Conservation (phyloP, 2,113 vertebrate genomes). For the Saguinus midas region DNA sequence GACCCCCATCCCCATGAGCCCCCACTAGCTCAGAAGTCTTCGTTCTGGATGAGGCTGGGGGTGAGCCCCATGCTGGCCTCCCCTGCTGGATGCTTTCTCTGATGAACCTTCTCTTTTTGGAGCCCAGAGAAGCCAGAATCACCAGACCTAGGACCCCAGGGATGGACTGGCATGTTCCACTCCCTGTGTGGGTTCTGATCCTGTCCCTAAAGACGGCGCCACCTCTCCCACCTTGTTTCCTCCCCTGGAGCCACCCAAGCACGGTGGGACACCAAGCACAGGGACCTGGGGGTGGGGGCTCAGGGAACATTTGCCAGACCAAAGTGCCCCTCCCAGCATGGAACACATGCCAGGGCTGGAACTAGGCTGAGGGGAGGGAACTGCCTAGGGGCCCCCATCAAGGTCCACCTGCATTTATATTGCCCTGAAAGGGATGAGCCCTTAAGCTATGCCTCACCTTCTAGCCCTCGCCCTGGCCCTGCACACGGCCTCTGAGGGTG, state of each 20-base stretch:
- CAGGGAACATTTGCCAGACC: background rate
- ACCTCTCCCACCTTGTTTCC: background rate
- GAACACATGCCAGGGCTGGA: background rate
- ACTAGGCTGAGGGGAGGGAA: background rate
- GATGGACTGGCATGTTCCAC: fast-evolving
- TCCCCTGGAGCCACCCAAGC: background rate
- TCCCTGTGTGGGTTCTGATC: background rate
- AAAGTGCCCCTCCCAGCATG: background rate
- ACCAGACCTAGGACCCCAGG: background rate
- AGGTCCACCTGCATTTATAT: background rate
- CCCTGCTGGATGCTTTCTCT: background rate
- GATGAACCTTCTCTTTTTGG: fast-evolving
- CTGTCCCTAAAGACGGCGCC: background rate
- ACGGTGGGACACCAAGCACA: background rate
- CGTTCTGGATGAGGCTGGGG: background rate
- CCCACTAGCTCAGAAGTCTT: background rate
- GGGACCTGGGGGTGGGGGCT: fast-evolving
- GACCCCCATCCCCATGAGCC: no score
- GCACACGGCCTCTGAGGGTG: background rate
- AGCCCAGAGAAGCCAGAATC: background rate
- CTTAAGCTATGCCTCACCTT: background rate
- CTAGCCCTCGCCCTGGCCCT: background rate
- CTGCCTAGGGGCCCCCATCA: background rate
- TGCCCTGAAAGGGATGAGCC: background rate
- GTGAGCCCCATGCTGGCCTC: background rate